phyloP scores from a whole-genome alignment of 1,140 invertebrate genomes.

The Drosophila quadrilineata region DNA sequence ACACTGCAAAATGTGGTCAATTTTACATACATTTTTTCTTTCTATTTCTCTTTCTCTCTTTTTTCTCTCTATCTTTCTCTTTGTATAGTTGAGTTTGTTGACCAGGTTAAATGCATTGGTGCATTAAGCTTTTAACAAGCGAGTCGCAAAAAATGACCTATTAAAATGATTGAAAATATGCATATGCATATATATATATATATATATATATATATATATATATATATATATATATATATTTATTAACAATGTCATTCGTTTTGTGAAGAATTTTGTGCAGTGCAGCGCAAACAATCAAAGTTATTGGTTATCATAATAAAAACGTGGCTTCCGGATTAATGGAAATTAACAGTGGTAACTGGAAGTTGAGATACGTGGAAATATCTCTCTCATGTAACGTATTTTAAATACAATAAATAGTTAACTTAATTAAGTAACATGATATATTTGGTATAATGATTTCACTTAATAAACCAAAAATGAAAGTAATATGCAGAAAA shows the following conservation, averaged over 20 bases:
- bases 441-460: too few species aligned
- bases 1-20: slow-evolving; percentile 28
- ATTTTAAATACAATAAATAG: too few species aligned
- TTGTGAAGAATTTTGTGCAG: slow-evolving; percentile 9
- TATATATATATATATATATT: neutral
- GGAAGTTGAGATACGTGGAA: too few species aligned
- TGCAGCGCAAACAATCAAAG: slow-evolving; percentile 66
- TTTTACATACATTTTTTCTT: too few species aligned
- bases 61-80: neutral
- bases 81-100: slow-evolving; percentile 15
- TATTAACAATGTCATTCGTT: neutral
- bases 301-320: slow-evolving; percentile 38
- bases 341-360: slow-evolving; percentile 48
- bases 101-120: slow-evolving; percentile 45
- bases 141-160: slow-evolving; percentile 58
- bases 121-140: slow-evolving; percentile 54
- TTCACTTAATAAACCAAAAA: too few species aligned
- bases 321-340: slow-evolving; percentile 51
- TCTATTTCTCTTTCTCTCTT: too few species aligned
- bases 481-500: too few species aligned
- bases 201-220: neutral
- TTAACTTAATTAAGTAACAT: too few species aligned
- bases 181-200: neutral
- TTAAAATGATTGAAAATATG: slow-evolving; percentile 68
- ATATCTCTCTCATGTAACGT: too few species aligned